These are phyloP conservation scores for Cirrhinus molitorella DNA, from an alignment of 2,797 vertebrate species.

Conservation along the genomic window DNA sequence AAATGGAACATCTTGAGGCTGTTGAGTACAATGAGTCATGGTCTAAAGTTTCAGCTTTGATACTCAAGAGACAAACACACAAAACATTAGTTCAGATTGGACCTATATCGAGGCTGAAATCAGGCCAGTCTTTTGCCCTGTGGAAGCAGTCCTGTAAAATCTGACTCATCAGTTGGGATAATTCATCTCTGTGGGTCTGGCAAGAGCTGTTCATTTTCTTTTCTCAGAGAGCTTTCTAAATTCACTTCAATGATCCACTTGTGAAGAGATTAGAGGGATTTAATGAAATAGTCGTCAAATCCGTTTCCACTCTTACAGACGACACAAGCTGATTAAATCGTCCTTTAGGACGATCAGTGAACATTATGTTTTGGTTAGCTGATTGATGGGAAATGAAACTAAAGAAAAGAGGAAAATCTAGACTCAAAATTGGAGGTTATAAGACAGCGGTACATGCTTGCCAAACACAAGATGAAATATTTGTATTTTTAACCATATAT, in stretches of 20 bases:
- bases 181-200: conserved; percentile 7
- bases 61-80: conserved; percentile 19
- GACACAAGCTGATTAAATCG: conserved; percentile 17
- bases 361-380: background rate
- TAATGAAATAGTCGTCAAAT: conserved; percentile 38
- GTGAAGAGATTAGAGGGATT: conserved; percentile 42
- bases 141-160: background rate
- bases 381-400: background rate
- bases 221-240: conserved; percentile 28
- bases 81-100: conserved; percentile 5
- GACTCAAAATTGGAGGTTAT: background rate
- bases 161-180: conserved; percentile 16
- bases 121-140: conserved; percentile 11
- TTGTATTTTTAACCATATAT: background rate
- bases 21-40: conserved; percentile 31
- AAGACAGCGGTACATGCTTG: background rate
- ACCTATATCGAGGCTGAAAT: background rate
- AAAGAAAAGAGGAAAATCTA: background rate
- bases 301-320: conserved; percentile 8
- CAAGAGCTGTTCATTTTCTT: conserved; percentile 2
- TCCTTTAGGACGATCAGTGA: background rate
- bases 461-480: background rate
- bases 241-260: conserved; percentile 39
- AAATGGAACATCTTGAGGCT: background rate
- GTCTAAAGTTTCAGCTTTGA: background rate